phyloP scores from a whole-genome alignment of 2,888 invertebrate genomes.

The Melanostoma scalare region DNA sequence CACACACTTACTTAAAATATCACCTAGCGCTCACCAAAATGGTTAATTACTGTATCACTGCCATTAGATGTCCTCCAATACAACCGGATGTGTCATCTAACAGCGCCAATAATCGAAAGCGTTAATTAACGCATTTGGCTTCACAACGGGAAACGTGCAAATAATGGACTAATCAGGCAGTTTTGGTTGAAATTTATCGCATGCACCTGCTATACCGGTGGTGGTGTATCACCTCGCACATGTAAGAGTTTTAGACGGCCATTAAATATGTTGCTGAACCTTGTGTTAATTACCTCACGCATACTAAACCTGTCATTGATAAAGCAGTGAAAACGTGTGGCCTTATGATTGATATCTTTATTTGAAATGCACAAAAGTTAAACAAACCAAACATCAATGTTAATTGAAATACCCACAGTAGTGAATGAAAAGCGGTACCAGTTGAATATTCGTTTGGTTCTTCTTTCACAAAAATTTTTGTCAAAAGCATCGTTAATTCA shows the following conservation, averaged over 20 bases:
- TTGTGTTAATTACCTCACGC: not conserved
- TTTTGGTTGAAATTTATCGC: constrained; percentile 59
- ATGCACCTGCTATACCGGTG: constrained; percentile 56
- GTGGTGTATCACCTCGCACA: constrained; percentile 28
- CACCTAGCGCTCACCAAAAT: constrained; percentile 28
- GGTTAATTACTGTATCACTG: not conserved
- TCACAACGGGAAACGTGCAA: constrained; percentile 35
- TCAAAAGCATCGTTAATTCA: not conserved
- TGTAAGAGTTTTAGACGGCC: constrained; percentile 2
- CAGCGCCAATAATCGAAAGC: constrained; percentile 46
- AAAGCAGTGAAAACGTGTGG: too few species aligned
- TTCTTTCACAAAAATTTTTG: not conserved
- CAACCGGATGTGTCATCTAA: constrained; percentile 52
- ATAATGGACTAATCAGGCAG: constrained; percentile 57
- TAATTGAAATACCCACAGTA: too few species aligned
- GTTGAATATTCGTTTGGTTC: not conserved
- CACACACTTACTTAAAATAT: not conserved
- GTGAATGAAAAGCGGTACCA: not conserved
- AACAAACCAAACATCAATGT: too few species aligned
- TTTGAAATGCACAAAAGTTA: too few species aligned
- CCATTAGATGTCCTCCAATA: not conserved
- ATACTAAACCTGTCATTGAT: too few species aligned
- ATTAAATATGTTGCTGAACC: not conserved
- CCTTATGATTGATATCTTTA: too few species aligned
- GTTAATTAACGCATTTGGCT: constrained; percentile 60